Base-by-base conservation (phyloP, 2,797 vertebrate genomes). In the Astyanax mexicanus region DNA sequence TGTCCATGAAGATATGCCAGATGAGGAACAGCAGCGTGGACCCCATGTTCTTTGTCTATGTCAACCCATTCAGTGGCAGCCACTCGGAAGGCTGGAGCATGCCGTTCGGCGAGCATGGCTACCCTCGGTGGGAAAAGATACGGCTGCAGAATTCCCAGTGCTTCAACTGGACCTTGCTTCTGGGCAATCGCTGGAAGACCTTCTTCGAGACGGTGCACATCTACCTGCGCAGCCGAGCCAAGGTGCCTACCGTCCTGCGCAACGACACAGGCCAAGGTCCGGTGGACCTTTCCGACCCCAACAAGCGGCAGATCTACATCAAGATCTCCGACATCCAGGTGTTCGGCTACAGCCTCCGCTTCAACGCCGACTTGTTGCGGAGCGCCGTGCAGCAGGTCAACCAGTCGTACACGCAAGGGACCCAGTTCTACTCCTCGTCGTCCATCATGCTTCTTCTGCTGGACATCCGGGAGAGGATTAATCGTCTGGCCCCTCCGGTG, bases 121-220 rank as follows among this genome's bases (percentile, higher is more conserved):
- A 99, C 86, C 98, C 98, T 0, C 95, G 96, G 21, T 99, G 98
- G 98, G 97, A 99, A 91, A 98, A 98, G 86, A 90, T 94, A 27
- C 95, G 97, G 11, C 94, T 98, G 84, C 96, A 97, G 79, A 98
- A 96, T 89, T 95, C 97, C 42, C 98, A 98, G 87, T 99, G 98
- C 91, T 99, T 97, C 89, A 99, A 99, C 92, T 99, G 98, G 98
- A 99, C 98, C 73, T 94, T 99, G 47, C 83, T 99, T 74, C 88
- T 99, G 79, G 98, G 98, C 66, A 99, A 99, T 88, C 93, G 97
- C 68, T 99, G 97, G 97, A 99, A 99, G 93, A 99, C 97, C 38
- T 99, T 99, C 90, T 99, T 99, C 29, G 98, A 99, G 92, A 99
- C 98, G 0, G 98, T 99, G 69, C 98, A 99, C 86, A 98, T 99